These are phyloP conservation scores for Chelon labrosus DNA, from an alignment of 2,797 vertebrate genomes.

Conservation along the genomic window DNA sequence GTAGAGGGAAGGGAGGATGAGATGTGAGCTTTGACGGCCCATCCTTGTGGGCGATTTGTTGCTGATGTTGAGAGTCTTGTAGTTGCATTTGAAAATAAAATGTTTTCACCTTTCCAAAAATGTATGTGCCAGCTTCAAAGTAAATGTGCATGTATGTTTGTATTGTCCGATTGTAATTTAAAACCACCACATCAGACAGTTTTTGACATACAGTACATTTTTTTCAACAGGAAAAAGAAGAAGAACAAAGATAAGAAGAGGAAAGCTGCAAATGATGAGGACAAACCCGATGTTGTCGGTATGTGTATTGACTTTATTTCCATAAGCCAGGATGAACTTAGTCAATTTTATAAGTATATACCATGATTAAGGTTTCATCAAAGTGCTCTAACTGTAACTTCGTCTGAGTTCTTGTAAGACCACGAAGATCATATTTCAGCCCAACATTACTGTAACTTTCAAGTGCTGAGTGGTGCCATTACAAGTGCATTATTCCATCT, in stretches of 20 bases:
- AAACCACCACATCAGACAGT: neutral
- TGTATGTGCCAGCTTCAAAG: neutral
- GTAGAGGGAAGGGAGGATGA: too few species aligned
- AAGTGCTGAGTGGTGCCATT: neutral
- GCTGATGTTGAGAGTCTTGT: neutral
- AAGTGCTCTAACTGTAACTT: too few species aligned
- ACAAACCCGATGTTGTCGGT: conserved; percentile 91
- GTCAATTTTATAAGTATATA: too few species aligned
- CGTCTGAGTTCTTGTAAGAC: neutral
- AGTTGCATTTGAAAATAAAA: conserved; percentile 1
- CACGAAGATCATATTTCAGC: too few species aligned
- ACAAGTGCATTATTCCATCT: neutral
- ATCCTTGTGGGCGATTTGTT: neutral
- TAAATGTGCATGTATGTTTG: neutral
- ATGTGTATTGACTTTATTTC: conserved; percentile 47
- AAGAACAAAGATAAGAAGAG: conserved; percentile 91
- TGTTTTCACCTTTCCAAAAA: neutral
- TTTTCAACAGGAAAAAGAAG: conserved; percentile 89
- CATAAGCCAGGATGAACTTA: too few species aligned
- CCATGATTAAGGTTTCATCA: too few species aligned
- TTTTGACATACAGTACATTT: neutral
- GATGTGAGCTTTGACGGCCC: too few species aligned
- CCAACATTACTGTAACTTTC: neutral
- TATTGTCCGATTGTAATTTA: neutral
- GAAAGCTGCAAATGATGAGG: conserved; percentile 85